A percentile compares a stretch with the other conserved stretches of the same genome.
These are phyloP conservation scores for Macaca fascicularis DNA, from an alignment of 2,113 vertebrate species.

Conservation along the genomic window DNA sequence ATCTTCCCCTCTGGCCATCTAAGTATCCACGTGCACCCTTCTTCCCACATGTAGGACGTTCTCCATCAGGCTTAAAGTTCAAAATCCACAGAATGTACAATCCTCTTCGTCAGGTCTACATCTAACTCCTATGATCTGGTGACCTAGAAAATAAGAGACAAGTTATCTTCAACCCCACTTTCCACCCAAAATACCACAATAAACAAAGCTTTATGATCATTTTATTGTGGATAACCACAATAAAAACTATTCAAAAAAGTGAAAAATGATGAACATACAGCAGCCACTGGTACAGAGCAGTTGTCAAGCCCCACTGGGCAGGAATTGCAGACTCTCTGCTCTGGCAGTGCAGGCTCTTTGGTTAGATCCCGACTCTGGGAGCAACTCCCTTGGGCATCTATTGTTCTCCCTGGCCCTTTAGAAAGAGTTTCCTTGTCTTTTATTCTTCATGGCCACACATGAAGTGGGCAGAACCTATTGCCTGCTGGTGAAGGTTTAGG, in stretches of 20 bases:
- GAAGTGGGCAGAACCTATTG: background rate
- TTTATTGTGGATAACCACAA: constrained; percentile 55
- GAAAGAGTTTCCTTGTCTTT: background rate
- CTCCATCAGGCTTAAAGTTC: background rate
- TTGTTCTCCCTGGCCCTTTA: background rate
- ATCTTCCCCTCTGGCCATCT: background rate
- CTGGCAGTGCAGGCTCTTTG: background rate
- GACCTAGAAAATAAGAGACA: constrained; percentile 29
- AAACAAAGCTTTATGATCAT: constrained; percentile 57
- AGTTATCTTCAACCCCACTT: constrained; percentile 42
- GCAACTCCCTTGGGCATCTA: background rate
- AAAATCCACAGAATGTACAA: background rate
- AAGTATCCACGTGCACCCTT: background rate
- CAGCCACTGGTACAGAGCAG: background rate
- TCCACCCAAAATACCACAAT: constrained; percentile 45
- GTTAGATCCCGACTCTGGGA: background rate
- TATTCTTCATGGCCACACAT: background rate
- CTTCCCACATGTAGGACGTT: background rate
- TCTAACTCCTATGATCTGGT: constrained; percentile 25
- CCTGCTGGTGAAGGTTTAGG: background rate
- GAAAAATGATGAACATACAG: background rate
- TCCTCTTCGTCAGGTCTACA: background rate
- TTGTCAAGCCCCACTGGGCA: background rate
- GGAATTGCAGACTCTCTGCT: background rate
- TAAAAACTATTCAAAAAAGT: constrained; percentile 59